A percentile compares a stretch with the other conserved stretches of the same genome.
phyloP scores from a whole-genome alignment of 2,113 vertebrate species.

The Phyllopteryx taeniolatus region DNA sequence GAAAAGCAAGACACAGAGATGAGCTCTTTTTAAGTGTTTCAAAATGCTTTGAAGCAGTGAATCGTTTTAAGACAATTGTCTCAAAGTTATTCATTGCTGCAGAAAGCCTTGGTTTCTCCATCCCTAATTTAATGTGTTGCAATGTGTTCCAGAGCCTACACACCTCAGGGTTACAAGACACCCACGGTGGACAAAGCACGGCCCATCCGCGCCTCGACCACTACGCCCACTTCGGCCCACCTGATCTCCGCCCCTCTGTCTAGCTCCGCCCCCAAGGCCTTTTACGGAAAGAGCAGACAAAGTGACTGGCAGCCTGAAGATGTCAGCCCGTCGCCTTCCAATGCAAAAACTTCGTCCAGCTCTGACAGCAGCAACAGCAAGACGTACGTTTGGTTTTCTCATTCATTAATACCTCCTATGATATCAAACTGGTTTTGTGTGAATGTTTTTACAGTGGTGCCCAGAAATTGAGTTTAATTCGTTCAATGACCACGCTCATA shows the following conservation, averaged over 20 bases:
- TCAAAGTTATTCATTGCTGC: too few species aligned
- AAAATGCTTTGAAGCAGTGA: too few species aligned
- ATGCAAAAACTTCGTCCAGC: conserved; percentile 39
- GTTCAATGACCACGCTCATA: background rate
- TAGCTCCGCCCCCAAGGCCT: conserved; percentile 84
- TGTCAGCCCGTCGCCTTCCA: conserved; percentile 46
- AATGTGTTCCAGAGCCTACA: conserved; percentile 66
- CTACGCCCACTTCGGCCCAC: conserved; percentile 62
- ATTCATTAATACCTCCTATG: background rate
- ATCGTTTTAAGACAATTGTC: too few species aligned
- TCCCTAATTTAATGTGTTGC: background rate
- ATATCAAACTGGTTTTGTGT: too few species aligned
- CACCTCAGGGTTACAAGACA: conserved; percentile 79
- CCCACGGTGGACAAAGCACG: conserved; percentile 67
- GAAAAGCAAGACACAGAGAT: too few species aligned
- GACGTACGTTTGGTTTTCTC: conserved; percentile 49
- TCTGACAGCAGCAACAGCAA: conserved; percentile 66
- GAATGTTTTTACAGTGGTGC: too few species aligned
- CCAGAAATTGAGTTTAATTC: too few species aligned
- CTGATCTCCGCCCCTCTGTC: conserved; percentile 76
- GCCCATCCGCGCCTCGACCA: conserved; percentile 64
- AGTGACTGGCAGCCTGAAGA: conserved; percentile 72
- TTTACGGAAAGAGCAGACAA: conserved; percentile 77
- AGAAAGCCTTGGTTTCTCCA: background rate
- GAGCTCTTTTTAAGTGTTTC: too few species aligned